Conservation (phyloP, 2,797 vertebrate genomes). For the Heliangelus exortis region DNA sequence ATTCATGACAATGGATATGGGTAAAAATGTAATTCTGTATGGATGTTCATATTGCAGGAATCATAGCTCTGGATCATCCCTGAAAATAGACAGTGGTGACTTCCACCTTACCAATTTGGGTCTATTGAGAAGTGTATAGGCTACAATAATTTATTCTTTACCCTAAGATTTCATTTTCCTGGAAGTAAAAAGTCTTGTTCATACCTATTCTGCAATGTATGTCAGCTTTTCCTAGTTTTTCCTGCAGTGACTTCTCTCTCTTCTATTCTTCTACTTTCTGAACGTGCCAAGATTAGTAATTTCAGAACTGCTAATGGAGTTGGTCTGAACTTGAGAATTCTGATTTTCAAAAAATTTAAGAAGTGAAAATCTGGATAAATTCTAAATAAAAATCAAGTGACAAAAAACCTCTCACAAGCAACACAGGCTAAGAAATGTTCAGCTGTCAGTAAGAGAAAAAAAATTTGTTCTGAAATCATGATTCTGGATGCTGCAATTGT, state of each 20-base stretch:
- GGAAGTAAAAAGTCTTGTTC: not conserved
- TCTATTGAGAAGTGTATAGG: not conserved
- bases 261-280: not conserved
- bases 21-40: not conserved
- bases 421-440: not conserved
- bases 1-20: fast-evolving
- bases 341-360: not conserved
- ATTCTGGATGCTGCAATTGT: not conserved
- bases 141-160: not conserved
- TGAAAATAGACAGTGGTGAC: not conserved
- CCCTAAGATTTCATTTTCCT: not conserved
- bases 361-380: not conserved
- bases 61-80: not conserved
- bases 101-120: not conserved
- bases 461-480: not conserved
- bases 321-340: not conserved
- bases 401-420: not conserved
- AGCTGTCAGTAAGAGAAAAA: not conserved
- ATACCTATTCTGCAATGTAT: not conserved
- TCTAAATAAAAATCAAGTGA: not conserved
- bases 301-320: not conserved
- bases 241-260: not conserved
- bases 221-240: not conserved
- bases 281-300: not conserved
- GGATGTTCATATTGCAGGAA: not conserved